phyloP scores from a whole-genome alignment of 2,797 vertebrate species.

The Eulemur rubriventer region DNA sequence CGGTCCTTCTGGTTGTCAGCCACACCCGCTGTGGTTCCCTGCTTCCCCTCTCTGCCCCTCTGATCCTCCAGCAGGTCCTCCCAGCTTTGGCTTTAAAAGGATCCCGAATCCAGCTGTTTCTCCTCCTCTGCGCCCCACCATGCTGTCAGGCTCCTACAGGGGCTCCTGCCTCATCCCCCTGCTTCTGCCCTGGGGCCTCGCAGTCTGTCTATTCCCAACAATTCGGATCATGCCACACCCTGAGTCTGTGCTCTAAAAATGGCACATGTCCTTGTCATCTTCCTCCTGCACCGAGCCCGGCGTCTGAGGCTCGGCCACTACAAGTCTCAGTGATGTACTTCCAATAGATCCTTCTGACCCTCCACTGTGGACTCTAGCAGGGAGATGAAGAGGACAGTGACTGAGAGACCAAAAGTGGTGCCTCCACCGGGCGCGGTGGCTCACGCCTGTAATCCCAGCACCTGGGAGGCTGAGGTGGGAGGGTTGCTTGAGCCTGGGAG shows the following conservation, averaged over 20 bases:
- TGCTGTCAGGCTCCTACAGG: not conserved
- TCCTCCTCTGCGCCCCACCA: no score
- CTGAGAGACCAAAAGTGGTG: constrained; percentile 63
- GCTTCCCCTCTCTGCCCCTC: fast-evolving
- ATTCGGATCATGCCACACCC: not conserved
- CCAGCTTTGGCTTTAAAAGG: not conserved
- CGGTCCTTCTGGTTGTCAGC: not conserved
- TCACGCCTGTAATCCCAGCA: no score
- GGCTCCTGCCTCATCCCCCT: not conserved
- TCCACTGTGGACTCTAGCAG: constrained; percentile 65
- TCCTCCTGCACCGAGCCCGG: fast-evolving
- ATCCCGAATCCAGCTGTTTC: not conserved
- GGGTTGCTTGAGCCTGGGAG: no score
- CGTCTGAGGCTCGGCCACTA: not conserved
- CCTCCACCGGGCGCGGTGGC: not conserved
- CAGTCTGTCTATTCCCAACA: fast-evolving
- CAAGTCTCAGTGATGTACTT: constrained; percentile 68
- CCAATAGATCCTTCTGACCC: constrained; percentile 73
- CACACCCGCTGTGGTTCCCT: fast-evolving
- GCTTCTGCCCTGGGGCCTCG: not conserved
- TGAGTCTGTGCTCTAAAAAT: fast-evolving
- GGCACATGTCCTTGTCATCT: fast-evolving
- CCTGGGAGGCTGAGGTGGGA: no score
- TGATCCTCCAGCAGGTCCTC: not conserved
- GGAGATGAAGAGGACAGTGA: constrained; percentile 62